A percentile compares a stretch with the other conserved stretches of the same genome.
Evolutionary conservation across 2,888 invertebrate species (phyloP).

Genomic region (Boloria selene): DNA sequence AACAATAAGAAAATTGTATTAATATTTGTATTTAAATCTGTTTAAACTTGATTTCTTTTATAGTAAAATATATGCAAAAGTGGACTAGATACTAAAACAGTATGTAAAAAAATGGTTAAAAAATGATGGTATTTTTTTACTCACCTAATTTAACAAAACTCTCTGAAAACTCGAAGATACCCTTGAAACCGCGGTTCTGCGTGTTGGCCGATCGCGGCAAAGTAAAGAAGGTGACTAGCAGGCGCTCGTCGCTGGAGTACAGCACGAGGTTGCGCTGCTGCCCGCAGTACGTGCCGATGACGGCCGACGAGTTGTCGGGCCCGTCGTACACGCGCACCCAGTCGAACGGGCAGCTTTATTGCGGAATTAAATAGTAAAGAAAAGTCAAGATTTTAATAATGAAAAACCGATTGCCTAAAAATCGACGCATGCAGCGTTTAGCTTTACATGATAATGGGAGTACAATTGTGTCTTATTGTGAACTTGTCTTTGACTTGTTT

Average conservation of each 20-base stretch:
- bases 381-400: too few relatives aligned
- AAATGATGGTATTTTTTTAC: conserved; percentile 46
- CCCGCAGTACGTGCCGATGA: conserved; percentile 98
- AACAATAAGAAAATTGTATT: too few relatives aligned
- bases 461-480: too few relatives aligned
- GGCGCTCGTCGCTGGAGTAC: conserved; percentile 95
- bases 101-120: neutral
- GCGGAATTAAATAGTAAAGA: neutral
- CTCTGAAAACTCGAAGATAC: conserved; percentile 99
- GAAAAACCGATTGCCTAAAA: too few relatives aligned
- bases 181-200: conserved; percentile 99
- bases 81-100: neutral
- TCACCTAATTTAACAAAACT: conserved; percentile 98
- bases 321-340: conserved; percentile 99
- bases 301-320: conserved; percentile 91
- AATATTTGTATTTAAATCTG: too few relatives aligned
- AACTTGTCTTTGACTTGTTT: too few relatives aligned
- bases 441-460: too few relatives aligned
- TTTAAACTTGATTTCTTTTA: too few relatives aligned
- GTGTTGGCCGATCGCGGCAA: conserved; percentile 95
- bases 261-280: conserved; percentile 97
- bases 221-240: conserved; percentile 95
- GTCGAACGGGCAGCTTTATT: conserved; percentile 97
- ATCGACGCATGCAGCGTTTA: too few relatives aligned
- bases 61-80: too few relatives aligned